Conservation (phyloP, 2,113 vertebrate genomes). For the Gavia stellata region DNA sequence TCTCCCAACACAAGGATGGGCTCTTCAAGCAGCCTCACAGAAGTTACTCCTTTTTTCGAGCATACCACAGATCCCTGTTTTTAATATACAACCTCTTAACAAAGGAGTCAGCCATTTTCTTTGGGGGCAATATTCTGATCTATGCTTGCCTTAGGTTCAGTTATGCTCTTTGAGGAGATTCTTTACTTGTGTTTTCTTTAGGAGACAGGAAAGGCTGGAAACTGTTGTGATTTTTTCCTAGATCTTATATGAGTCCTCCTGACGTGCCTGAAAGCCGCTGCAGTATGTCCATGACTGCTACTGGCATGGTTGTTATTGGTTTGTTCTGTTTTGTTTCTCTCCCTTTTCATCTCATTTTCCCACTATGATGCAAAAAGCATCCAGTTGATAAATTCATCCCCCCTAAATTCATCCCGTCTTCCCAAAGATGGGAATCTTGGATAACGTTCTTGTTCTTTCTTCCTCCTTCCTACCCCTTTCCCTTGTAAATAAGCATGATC, state of each 20-base stretch:
- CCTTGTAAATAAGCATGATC: background rate
- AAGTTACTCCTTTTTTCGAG: background rate
- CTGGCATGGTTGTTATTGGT: background rate
- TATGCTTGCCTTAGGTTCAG: background rate
- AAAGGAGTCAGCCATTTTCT: background rate
- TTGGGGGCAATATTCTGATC: background rate
- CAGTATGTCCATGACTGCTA: background rate
- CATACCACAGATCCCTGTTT: background rate
- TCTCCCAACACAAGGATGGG: background rate
- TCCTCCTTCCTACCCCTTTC: background rate
- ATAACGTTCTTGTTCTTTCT: background rate
- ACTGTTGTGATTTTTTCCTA: background rate
- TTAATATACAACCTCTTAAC: background rate
- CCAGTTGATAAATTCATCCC: background rate
- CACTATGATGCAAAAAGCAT: background rate
- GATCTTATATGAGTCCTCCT: background rate
- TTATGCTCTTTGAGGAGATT: background rate
- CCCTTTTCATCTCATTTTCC: background rate
- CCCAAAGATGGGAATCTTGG: background rate
- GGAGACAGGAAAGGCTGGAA: background rate
- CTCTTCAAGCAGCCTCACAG: background rate
- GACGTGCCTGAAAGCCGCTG: background rate
- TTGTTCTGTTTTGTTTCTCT: background rate
- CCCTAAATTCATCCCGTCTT: background rate
- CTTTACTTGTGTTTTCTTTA: background rate